A percentile compares a stretch with the other conserved stretches of the same genome.
These are phyloP conservation scores for Dastarcus helophoroides DNA, from an alignment of 2,888 invertebrate genomes.

Conservation along the genomic window DNA sequence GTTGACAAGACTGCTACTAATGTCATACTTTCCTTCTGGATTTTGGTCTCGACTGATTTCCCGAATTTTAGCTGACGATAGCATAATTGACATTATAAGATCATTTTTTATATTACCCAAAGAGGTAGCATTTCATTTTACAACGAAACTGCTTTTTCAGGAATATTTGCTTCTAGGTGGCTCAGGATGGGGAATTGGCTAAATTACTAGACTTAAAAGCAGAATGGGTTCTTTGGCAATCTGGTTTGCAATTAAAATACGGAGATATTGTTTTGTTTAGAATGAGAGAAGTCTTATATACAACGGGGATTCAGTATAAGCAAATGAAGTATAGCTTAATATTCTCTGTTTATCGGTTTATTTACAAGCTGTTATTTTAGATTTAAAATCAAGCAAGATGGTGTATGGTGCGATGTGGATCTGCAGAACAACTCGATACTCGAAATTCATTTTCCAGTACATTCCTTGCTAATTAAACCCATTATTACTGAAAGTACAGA, in stretches of 20 bases:
- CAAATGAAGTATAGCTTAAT: slow-evolving; percentile 29
- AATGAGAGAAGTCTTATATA: slow-evolving; percentile 62
- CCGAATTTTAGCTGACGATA: slow-evolving; percentile 80
- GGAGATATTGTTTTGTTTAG: slow-evolving; percentile 71
- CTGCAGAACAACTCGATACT: slow-evolving; percentile 68
- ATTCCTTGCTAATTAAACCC: slow-evolving; percentile 46
- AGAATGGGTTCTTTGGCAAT: slow-evolving; percentile 91
- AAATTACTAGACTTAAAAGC: slow-evolving; percentile 57
- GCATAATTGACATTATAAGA: slow-evolving; percentile 67
- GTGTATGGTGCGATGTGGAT: slow-evolving; percentile 76
- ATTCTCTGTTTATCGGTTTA: slow-evolving; percentile 1
- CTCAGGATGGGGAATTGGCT: slow-evolving; percentile 48
- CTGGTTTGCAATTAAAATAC: slow-evolving; percentile 77
- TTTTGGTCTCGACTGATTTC: slow-evolving; percentile 95
- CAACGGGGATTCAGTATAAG: slow-evolving; percentile 41
- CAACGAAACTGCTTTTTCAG: not conserved
- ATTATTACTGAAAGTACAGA: slow-evolving; percentile 27
- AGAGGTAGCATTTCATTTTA: slow-evolving; percentile 39
- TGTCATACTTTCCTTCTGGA: slow-evolving; percentile 96
- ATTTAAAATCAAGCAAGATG: slow-evolving; percentile 70
- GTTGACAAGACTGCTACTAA: slow-evolving; percentile 67
- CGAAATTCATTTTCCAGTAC: slow-evolving; percentile 74
- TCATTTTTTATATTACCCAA: slow-evolving; percentile 60
- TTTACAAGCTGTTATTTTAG: slow-evolving; percentile 31
- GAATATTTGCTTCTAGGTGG: slow-evolving; percentile 34